Conservation (phyloP, 2,797 vertebrate genomes). For the Bradypodion ventrale region DNA sequence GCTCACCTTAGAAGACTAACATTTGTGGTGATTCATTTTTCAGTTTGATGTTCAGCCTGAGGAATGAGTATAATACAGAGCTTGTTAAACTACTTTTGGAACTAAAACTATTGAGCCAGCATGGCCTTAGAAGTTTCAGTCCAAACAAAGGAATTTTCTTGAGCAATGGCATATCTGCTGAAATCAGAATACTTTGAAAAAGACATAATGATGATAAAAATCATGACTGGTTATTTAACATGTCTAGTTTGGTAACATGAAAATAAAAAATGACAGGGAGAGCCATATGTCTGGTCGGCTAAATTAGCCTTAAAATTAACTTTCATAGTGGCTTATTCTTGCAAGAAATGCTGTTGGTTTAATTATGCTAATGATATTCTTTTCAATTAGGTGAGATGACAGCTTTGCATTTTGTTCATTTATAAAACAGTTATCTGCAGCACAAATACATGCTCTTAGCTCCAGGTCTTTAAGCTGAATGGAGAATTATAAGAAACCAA, state of each 20-base stretch:
- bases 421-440: not conserved
- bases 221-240: not conserved
- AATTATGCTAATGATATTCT: conserved; percentile 1
- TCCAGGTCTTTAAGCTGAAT: not conserved
- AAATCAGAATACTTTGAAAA: not conserved
- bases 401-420: conserved; percentile 16
- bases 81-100: no score
- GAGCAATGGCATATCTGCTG: not conserved
- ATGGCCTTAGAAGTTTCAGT: no score
- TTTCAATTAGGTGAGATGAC: conserved; percentile 7
- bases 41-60: not conserved
- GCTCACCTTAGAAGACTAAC: not conserved
- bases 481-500: not conserved
- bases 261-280: not conserved
- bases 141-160: no score
- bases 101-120: no score
- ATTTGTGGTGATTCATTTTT: not conserved
- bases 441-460: not conserved
- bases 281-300: not conserved
- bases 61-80: no score
- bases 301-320: conserved; percentile 12
- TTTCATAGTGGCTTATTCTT: not conserved
- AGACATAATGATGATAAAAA: not conserved
- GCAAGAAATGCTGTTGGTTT: not conserved
- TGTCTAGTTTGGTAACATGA: not conserved